These are phyloP conservation scores for Ellobium chinense DNA, from an alignment of 2,888 invertebrate species.

Conservation along the genomic window DNA sequence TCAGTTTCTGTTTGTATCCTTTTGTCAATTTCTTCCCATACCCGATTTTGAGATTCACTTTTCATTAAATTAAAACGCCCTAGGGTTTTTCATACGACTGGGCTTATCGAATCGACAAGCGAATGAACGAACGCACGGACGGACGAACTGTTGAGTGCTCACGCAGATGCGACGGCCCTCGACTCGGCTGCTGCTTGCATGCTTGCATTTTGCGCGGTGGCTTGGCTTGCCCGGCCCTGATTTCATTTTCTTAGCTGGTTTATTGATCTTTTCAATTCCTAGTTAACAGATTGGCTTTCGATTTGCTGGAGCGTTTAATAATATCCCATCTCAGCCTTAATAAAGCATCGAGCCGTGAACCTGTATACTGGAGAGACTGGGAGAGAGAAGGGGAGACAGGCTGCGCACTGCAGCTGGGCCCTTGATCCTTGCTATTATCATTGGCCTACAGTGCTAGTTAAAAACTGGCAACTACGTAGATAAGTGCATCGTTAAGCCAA, in stretches of 20 bases:
- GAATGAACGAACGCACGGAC: neutral
- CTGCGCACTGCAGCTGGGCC: no score
- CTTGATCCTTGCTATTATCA: conserved; percentile 13
- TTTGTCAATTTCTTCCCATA: no score
- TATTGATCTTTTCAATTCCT: conserved; percentile 40
- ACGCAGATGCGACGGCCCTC: neutral
- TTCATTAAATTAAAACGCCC: no score
- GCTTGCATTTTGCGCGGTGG: conserved; percentile 4
- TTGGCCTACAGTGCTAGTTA: neutral
- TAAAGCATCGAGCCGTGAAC: conserved; percentile 18
- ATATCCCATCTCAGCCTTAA: conserved; percentile 19
- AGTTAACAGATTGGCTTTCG: conserved; percentile 43
- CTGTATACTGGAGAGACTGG: neutral
- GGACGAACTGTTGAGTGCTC: neutral
- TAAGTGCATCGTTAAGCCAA: neutral
- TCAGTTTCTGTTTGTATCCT: no score
- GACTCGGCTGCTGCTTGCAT: neutral
- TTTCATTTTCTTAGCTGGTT: conserved; percentile 10
- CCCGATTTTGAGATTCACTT: no score
- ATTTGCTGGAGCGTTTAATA: conserved; percentile 41
- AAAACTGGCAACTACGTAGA: conserved; percentile 22
- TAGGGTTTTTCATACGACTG: no score
- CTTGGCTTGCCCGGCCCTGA: neutral
- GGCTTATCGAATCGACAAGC: no score
- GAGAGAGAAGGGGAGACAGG: no score